Base-by-base conservation (phyloP, 2,797 vertebrate genomes). In the Atherinosoma microstoma region DNA sequence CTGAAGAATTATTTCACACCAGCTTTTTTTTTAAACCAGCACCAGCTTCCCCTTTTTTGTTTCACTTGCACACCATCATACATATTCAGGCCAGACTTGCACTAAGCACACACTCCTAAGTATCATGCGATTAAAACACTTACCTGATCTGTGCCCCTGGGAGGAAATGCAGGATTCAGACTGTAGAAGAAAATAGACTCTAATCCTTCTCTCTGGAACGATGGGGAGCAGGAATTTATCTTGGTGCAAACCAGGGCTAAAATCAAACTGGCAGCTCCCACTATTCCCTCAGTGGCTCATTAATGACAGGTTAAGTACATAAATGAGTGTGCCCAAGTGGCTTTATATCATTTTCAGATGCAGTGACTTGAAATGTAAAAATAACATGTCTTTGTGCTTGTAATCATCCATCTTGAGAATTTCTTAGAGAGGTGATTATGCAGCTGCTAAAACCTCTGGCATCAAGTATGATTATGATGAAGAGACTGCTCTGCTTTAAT, bases 301-400 rank as follows among this genome's bases (percentile, higher is more conserved):
- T 97, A 96, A 95, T 93, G 90, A 89, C 92, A 95, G 94, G 95
- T 95, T 96, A 96, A 96, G 92, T 93, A 94, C 94, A 95, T 91
- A 91, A 93, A 93, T 88, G 93, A 93, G 88, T 93, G 87, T 87
- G 83, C 95, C 91, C 90, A 87, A 92, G 91, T 80, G 92, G 89
- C 87, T 93, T 85, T 53, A 78, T 80, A 82, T 89, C 84, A 64
- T 77, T 86, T 88, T 85, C 77, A 87, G 81, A 82, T 66, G 70
- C 84, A 58, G 47, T 64, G 84, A 84, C 78, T 81, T 83, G 70
- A 83, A 88, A 90, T 58, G 72, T 71, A 81, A 76, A 84, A 81
- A 86, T 64, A 79, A 79, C 75, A 49, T 27, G 76, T 82, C 65
- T 75, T 68, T 78, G 76, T 88, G 81, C 63, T 78, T 62, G 57